Percentiles rank a stretch among this genome's conserved stretches.
phyloP scores from a whole-genome alignment of 2,888 invertebrate genomes.

The Melinopterus prodromus region DNA sequence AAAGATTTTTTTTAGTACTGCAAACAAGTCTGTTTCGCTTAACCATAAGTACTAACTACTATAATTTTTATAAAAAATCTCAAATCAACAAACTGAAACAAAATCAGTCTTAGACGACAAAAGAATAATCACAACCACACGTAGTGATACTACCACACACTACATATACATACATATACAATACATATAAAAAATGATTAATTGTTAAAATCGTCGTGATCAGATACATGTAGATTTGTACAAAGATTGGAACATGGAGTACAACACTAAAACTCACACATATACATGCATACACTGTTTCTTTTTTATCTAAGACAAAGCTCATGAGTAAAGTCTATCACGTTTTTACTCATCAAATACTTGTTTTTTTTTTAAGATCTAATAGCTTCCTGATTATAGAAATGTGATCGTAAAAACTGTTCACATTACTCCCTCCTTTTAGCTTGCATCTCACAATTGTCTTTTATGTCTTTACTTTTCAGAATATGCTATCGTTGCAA shows the following conservation, averaged over 20 bases:
- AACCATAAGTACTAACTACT: not conserved
- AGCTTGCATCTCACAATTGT: conserved; percentile 4
- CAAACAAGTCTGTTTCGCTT: not conserved
- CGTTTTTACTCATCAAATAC: conserved; percentile 4
- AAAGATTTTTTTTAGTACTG: not conserved
- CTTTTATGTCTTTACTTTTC: conserved; percentile 4
- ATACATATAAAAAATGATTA: conserved; percentile 13
- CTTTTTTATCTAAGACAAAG: not conserved
- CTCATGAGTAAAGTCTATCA: not conserved
- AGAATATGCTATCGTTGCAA: not conserved
- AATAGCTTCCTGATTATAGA: not conserved
- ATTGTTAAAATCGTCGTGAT: conserved; percentile 1
- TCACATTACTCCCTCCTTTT: not conserved
- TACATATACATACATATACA: not conserved
- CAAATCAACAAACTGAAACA: not conserved
- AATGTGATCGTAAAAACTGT: not conserved
- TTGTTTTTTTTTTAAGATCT: not conserved
- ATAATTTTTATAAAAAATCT: not conserved
- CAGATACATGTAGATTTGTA: conserved; percentile 13
- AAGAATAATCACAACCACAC: conserved; percentile 4
- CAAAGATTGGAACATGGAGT: conserved; percentile 21
- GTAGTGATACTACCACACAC: not conserved
- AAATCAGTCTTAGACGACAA: not conserved
- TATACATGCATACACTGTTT: not conserved
- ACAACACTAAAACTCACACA: not conserved